These are phyloP conservation scores for Drosophila diplacantha DNA, from an alignment of 2,888 invertebrate genomes.

Conservation along the genomic window DNA sequence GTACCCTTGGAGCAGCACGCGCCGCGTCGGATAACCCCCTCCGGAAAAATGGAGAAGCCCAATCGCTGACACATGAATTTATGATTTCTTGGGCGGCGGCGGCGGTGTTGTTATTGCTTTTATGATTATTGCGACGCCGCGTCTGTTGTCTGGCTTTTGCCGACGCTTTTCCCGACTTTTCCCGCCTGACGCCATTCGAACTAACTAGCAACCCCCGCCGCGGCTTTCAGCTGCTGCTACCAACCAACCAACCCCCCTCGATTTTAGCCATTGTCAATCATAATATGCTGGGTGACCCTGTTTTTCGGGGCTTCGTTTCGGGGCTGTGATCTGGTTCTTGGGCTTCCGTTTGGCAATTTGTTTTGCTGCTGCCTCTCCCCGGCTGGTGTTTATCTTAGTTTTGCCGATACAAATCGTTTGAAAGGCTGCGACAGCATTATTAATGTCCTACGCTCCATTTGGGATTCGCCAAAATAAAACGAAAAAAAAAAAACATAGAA, in stretches of 20 bases:
- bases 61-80: slow-evolving; percentile 49
- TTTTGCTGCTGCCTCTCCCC: slow-evolving; percentile 46
- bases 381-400: slow-evolving; percentile 45
- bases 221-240: slow-evolving; percentile 10
- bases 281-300: slow-evolving; percentile 29
- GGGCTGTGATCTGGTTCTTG: slow-evolving; percentile 24
- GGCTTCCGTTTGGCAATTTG: slow-evolving; percentile 51
- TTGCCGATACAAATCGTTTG: slow-evolving; percentile 15
- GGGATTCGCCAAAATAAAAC: slow-evolving; percentile 1
- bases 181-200: slow-evolving; percentile 51
- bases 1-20: not conserved
- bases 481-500: not conserved
- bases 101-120: slow-evolving; percentile 47
- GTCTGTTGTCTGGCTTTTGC: slow-evolving; percentile 58
- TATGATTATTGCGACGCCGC: slow-evolving; percentile 71
- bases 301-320: slow-evolving; percentile 29
- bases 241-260: slow-evolving; percentile 5
- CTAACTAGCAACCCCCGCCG: slow-evolving; percentile 19
- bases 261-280: slow-evolving; percentile 54
- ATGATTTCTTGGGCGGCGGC: slow-evolving; percentile 38
- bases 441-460: slow-evolving; percentile 51
- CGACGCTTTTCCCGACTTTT: slow-evolving; percentile 31
- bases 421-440: slow-evolving; percentile 50
- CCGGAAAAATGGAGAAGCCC: slow-evolving; percentile 11
- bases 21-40: not conserved